phyloP scores from a whole-genome alignment of 2,888 invertebrate genomes.

The Clitarchus hookeri region DNA sequence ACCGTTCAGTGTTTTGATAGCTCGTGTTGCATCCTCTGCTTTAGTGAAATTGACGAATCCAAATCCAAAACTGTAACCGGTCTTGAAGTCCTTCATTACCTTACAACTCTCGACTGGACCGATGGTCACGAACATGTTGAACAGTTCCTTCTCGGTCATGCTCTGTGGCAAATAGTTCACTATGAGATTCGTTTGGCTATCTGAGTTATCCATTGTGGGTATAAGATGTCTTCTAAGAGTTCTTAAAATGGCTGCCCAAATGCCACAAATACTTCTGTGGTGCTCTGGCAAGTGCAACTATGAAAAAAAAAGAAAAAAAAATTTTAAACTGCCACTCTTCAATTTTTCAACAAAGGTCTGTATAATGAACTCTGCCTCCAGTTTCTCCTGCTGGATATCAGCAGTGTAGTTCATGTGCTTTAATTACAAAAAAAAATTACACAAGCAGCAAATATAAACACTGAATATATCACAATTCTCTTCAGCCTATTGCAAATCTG shows the following conservation, averaged over 20 bases:
- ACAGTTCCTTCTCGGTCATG: slow-evolving; percentile 89
- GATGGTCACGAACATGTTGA: slow-evolving; percentile 84
- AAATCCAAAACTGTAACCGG: slow-evolving; percentile 95
- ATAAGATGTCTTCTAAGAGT: not conserved
- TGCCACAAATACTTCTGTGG: not conserved
- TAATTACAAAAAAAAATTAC: not conserved
- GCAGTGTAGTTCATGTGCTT: slow-evolving; percentile 2
- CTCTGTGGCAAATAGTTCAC: slow-evolving; percentile 95
- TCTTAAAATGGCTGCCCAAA: not conserved
- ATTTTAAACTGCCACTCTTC: slow-evolving; percentile 5
- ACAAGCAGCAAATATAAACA: not conserved
- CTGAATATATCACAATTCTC: not conserved
- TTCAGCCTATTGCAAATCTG: not conserved
- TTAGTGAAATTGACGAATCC: slow-evolving; percentile 92
- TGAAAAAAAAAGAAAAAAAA: slow-evolving; percentile 26
- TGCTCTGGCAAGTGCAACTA: slow-evolving; percentile 16
- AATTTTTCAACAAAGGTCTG: not conserved
- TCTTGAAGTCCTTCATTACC: slow-evolving; percentile 90
- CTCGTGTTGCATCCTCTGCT: slow-evolving; percentile 82
- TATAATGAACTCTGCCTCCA: not conserved
- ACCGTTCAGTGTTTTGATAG: slow-evolving; percentile 86
- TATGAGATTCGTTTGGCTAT: slow-evolving; percentile 77
- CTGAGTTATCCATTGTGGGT: not conserved
- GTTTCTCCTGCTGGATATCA: not conserved
- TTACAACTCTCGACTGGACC: slow-evolving; percentile 89